Conservation (phyloP, 2,797 vertebrate species). For the Spinibarbus caldwelli region DNA sequence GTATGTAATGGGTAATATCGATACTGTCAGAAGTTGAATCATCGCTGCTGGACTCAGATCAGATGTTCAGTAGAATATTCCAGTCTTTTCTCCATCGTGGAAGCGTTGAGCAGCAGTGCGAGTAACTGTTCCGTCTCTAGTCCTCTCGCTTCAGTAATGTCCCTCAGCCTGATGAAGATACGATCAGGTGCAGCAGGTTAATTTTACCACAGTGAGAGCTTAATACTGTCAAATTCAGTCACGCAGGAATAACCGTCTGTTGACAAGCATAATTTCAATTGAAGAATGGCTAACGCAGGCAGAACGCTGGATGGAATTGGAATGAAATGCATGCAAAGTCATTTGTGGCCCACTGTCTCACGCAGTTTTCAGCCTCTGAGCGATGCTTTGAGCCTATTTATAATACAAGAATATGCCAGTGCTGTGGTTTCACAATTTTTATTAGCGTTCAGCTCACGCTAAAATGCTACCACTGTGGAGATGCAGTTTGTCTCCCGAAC, state of each 20-base stretch:
- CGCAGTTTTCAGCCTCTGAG: not conserved
- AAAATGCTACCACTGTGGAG: not conserved
- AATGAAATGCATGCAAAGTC: constrained; percentile 2
- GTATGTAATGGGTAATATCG: not conserved
- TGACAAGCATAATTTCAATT: constrained; percentile 34
- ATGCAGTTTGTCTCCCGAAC: not conserved
- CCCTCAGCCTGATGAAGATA: constrained; percentile 50
- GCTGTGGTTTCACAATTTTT: not conserved
- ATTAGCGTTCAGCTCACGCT: not conserved
- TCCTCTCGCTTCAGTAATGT: not conserved
- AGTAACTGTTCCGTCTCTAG: no score
- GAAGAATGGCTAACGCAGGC: constrained; percentile 38
- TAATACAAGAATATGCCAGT: not conserved
- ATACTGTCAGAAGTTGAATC: not conserved
- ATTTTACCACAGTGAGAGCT: constrained; percentile 49
- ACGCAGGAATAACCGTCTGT: constrained; percentile 39
- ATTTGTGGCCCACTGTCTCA: not conserved
- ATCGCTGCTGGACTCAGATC: not conserved
- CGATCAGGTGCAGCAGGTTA: constrained; percentile 51
- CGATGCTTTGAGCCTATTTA: not conserved
- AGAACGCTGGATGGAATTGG: constrained; percentile 35
- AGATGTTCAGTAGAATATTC: not conserved
- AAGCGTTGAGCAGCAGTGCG: not conserved
- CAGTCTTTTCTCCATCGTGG: not conserved
- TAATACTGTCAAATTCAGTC: constrained; percentile 57